These are phyloP conservation scores for Bradypodion ventrale DNA, from an alignment of 2,797 vertebrate species.

Conservation along the genomic window DNA sequence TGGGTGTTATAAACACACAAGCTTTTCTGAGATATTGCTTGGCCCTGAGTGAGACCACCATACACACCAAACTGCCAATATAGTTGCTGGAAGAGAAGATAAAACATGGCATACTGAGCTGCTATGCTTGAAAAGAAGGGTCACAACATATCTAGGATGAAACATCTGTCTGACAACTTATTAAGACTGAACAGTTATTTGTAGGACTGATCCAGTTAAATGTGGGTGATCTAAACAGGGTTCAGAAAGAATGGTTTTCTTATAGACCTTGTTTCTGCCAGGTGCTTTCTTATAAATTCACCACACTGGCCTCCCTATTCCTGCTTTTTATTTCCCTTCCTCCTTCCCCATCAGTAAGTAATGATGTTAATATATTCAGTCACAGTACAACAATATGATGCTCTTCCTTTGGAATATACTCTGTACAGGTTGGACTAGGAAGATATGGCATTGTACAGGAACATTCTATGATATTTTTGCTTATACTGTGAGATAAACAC, in stretches of 20 bases:
- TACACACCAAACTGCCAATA: background rate
- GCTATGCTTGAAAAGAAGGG: background rate
- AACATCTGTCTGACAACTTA: background rate
- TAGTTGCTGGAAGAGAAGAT: background rate
- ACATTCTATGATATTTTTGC: background rate
- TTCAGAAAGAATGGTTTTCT: no score
- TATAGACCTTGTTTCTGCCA: no score
- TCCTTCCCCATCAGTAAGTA: background rate
- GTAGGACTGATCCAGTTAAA: conserved; percentile 4
- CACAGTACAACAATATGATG: background rate
- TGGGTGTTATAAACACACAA: conserved; percentile 27
- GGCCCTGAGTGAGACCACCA: background rate
- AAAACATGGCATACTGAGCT: background rate
- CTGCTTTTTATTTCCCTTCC: background rate
- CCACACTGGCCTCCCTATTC: background rate
- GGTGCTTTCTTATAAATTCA: background rate
- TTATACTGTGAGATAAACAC: background rate
- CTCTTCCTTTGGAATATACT: background rate
- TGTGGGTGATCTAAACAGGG: no score
- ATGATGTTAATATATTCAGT: no score
- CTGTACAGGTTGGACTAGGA: background rate
- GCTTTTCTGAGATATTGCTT: conserved; percentile 7
- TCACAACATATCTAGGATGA: background rate
- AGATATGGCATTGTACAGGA: background rate
- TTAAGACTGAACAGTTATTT: background rate